These are phyloP conservation scores for Mesorhabditis spiculigera DNA, from an alignment of 2,888 invertebrate genomes.

Conservation along the genomic window DNA sequence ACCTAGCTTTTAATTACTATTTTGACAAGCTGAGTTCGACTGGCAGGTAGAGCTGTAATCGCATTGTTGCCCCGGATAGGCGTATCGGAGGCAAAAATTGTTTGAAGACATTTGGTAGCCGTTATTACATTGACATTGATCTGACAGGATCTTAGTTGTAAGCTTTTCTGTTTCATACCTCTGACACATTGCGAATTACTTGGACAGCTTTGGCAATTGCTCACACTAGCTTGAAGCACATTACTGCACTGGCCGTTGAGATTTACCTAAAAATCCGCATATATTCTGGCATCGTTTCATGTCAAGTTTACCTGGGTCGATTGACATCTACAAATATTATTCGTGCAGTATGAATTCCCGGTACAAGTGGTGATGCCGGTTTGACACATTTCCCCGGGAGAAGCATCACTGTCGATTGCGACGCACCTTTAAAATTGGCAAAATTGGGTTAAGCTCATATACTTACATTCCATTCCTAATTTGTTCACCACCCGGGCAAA, in stretches of 20 bases:
- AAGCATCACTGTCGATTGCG: slow-evolving; percentile 30
- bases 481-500: slow-evolving; percentile 53
- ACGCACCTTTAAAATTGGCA: slow-evolving; percentile 18
- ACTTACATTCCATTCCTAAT: slow-evolving; percentile 44
- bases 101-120: neutral
- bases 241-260: slow-evolving; percentile 47
- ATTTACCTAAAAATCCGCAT: slow-evolving; percentile 23
- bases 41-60: slow-evolving; percentile 18
- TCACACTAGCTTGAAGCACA: neutral
- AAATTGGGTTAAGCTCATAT: neutral
- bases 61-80: slow-evolving; percentile 29
- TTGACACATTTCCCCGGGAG: slow-evolving; percentile 50
- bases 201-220: slow-evolving; percentile 7
- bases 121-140: neutral
- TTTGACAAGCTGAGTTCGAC: slow-evolving; percentile 21
- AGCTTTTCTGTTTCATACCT: neutral
- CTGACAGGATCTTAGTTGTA: neutral
- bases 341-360: slow-evolving; percentile 47
- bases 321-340: slow-evolving; percentile 49
- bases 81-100: slow-evolving; percentile 5
- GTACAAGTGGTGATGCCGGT: slow-evolving; percentile 46
- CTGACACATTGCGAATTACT: neutral
- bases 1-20: neutral
- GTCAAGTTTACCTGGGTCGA: slow-evolving; percentile 12
- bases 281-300: slow-evolving; percentile 8